Conservation (phyloP, 2,888 invertebrate genomes). For the Rhodophaea formosa region DNA sequence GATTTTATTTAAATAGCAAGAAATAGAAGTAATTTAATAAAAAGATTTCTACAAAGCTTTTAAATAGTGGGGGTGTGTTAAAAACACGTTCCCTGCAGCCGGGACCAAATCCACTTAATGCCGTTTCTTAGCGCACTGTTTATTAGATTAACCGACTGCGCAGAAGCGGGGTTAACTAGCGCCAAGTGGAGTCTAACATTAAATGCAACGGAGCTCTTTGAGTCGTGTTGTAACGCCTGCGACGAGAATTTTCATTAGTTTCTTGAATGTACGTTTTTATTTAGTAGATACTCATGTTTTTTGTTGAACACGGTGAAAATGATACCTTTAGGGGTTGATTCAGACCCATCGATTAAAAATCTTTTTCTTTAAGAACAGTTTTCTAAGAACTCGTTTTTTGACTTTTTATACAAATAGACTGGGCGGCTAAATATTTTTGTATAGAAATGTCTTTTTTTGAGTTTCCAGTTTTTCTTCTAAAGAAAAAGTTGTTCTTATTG, state of each 20-base stretch:
- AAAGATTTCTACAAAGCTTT: neutral
- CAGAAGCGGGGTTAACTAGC: constrained; percentile 20
- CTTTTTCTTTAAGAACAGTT: no score
- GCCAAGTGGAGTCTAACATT: constrained; percentile 23
- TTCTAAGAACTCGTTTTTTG: no score
- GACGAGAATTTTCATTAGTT: constrained; percentile 14
- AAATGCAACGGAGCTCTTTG: neutral
- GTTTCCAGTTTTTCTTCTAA: no score
- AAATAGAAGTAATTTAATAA: no score
- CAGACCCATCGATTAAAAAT: no score
- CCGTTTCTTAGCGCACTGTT: constrained; percentile 19
- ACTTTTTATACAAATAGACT: no score
- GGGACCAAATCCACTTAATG: constrained; percentile 1
- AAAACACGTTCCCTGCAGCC: neutral
- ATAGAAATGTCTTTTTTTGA: no score
- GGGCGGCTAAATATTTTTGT: no score
- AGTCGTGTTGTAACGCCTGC: neutral
- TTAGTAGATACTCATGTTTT: neutral
- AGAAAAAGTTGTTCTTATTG: no score
- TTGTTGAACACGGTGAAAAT: no score
- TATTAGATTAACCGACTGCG: constrained; percentile 44
- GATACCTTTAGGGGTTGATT: no score
- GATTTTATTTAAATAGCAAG: neutral
- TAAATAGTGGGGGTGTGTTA: neutral
- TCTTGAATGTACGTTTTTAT: neutral